A percentile compares a stretch with the other conserved stretches of the same genome.
These are phyloP conservation scores for Strigamia transsilvanica DNA, from an alignment of 2,888 invertebrate species.

Conservation along the genomic window DNA sequence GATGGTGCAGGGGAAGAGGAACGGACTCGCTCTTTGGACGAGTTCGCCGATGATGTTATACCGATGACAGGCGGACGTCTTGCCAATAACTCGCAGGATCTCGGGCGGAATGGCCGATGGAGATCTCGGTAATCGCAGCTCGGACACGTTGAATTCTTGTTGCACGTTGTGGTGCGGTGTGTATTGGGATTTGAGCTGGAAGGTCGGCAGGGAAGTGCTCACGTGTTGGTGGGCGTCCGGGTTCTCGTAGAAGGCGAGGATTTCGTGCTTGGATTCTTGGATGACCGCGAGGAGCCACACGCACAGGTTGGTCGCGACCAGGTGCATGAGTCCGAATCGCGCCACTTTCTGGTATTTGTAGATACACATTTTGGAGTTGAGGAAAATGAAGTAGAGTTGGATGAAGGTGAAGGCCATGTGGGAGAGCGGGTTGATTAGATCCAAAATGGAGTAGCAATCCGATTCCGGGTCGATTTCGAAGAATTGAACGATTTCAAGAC, in stretches of 20 bases:
- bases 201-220: background rate
- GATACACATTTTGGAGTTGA: constrained; percentile 75
- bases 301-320: constrained; percentile 97
- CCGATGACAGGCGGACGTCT: constrained; percentile 41
- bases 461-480: constrained; percentile 62
- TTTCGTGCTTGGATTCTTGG: constrained; percentile 95
- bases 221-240: constrained; percentile 28
- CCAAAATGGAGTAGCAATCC: constrained; percentile 60
- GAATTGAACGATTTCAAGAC: constrained; percentile 63
- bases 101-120: background rate
- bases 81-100: background rate
- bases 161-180: background rate
- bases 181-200: background rate
- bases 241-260: constrained; percentile 70
- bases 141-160: background rate
- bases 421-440: constrained; percentile 61
- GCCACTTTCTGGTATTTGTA: constrained; percentile 70
- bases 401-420: constrained; percentile 64
- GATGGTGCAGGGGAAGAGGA: constrained; percentile 92
- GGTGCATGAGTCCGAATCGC: constrained; percentile 96
- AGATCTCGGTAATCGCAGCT: background rate
- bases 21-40: constrained; percentile 89
- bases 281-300: constrained; percentile 96
- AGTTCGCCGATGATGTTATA: constrained; percentile 65
- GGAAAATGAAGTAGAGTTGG: constrained; percentile 66